A percentile compares a stretch with the other conserved stretches of the same genome.
Evolutionary conservation across 1,140 invertebrate species (phyloP).

Genomic region (Pseudomyrmex sp.): DNA sequence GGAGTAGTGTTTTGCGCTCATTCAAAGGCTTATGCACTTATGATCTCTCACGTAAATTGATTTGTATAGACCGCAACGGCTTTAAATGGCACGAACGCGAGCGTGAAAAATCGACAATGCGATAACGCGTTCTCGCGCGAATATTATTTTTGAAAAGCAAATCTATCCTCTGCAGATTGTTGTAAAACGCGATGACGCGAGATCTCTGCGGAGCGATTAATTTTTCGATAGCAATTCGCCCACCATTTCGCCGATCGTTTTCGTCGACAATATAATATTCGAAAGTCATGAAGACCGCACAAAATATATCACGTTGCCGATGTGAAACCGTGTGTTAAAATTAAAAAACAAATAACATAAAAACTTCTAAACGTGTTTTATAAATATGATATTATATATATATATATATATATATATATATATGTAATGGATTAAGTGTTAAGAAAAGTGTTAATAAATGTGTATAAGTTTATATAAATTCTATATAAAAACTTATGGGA

Average conservation of each 20-base stretch:
- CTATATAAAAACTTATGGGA: background rate
- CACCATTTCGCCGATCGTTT: background rate
- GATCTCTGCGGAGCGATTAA: constrained; percentile 42
- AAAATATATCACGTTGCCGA: constrained; percentile 1
- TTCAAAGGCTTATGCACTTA: background rate
- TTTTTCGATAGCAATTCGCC: constrained; percentile 3
- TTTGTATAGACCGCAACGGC: no score
- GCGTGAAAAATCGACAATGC: constrained; percentile 4
- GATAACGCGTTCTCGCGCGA: constrained; percentile 2
- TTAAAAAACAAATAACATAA: background rate
- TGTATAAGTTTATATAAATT: background rate
- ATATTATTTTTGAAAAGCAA: constrained; percentile 26
- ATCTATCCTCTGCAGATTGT: constrained; percentile 20
- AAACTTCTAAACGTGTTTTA: no score
- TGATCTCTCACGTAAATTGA: background rate
- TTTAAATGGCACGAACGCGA: constrained; percentile 11
- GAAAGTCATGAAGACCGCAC: constrained; percentile 21
- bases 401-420: background rate
- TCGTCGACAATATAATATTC: constrained; percentile 28
- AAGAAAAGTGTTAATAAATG: background rate
- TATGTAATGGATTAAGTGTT: background rate
- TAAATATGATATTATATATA: background rate
- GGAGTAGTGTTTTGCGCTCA: no score
- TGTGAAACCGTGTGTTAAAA: background rate
- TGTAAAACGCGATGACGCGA: constrained; percentile 20